Base-by-base conservation (phyloP, 2,113 vertebrate species). In the Nothocercus julius region DNA sequence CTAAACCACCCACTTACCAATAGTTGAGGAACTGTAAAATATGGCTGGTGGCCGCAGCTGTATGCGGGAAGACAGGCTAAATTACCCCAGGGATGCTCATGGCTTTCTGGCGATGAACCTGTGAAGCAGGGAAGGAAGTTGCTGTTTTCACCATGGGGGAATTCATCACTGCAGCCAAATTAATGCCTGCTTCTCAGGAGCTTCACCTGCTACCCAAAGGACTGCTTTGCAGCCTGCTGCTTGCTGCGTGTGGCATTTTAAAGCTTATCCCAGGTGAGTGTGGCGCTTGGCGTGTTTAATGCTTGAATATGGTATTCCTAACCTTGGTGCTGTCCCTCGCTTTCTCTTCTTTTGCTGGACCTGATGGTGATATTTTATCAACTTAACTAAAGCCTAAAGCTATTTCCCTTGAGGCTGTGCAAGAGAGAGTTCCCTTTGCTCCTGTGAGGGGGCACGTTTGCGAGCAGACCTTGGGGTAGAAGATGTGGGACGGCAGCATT, bases 61-160 rank as follows among this genome's bases (percentile, higher is more conserved):
- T 82, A 79, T 2, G 4, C 36, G 80, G 82, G 58, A 91, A 91
- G 95, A 85, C 87, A 85, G 58, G 78, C 79, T 96, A 87, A 93
- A 89, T 92, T 87, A 94, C 93, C 54, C 56, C 53, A 20, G 54
- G 73, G 84, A 44, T 92, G 87, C 67, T 92, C 70, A 20, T 15
- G 67, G 81, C 84, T 66, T 95, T 77, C 53, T 49, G 61, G 94
- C 75, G 91, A 92, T 93, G 89, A 93, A 93, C 94, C 85, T 93
- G 69, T 49, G 80, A 78, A 93, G 64, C 66, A 44, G 64, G 78
- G 87, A 90, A 95, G 92, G 59, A 53, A 62, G 66, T 75, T 91
- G 85, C 44, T 75, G 85, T 87, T 92, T 95, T 92, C 82, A 25
- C 58, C 22, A 38, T 0, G 1, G 74, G 82, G 70, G 40, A 88